A percentile compares a stretch with the other conserved stretches of the same genome.
Conservation (phyloP, 2,797 vertebrate genomes). For the Syngnathus rostellatus region DNA sequence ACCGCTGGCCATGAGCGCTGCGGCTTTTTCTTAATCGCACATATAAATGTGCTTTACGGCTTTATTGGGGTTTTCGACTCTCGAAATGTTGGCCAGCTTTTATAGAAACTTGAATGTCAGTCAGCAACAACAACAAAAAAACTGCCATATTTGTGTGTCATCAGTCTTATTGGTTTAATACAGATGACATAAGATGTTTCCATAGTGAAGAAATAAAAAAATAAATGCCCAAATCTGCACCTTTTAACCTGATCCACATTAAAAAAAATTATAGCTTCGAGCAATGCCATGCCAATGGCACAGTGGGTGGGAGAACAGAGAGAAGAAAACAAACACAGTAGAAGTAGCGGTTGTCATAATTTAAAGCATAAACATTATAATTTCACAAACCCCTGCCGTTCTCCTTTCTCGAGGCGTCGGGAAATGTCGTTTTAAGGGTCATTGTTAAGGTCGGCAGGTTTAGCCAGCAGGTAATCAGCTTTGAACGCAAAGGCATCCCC, state of each 20-base stretch:
- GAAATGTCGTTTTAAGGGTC: slow-evolving; percentile 41
- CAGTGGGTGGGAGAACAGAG: neutral
- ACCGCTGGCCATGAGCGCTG: slow-evolving; percentile 3
- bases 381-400: neutral
- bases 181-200: neutral
- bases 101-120: neutral
- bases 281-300: neutral
- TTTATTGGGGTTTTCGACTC: slow-evolving; percentile 9
- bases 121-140: neutral
- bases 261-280: neutral
- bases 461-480: slow-evolving; percentile 45
- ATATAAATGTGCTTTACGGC: neutral
- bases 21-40: neutral
- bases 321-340: slow-evolving; percentile 5
- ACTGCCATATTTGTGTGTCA: neutral
- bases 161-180: neutral
- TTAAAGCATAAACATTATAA: neutral
- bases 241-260: neutral
- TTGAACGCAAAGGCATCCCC: slow-evolving; percentile 37
- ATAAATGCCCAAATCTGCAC: neutral
- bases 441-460: slow-evolving; percentile 39
- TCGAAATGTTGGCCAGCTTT: neutral
- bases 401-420: neutral
- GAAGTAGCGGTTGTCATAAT: neutral
- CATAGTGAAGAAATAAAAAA: neutral